Percentiles rank a stretch among this genome's conserved stretches.
phyloP scores from a whole-genome alignment of 2,888 invertebrate species.

The Brenthis hecate region DNA sequence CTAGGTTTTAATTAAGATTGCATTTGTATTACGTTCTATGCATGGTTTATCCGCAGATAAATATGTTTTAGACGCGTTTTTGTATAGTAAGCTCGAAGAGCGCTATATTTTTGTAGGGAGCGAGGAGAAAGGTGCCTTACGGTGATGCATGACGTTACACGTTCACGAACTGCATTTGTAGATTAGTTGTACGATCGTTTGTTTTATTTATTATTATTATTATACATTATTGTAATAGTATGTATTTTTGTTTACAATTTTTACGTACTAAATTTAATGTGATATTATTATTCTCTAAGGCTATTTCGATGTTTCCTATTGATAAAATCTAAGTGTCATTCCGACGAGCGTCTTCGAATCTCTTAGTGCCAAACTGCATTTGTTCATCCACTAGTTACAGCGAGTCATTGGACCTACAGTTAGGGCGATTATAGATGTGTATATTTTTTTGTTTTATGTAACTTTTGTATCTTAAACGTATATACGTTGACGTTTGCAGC shows the following conservation, averaged over 20 bases:
- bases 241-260: conserved; percentile 74
- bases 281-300: conserved; percentile 77
- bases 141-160: conserved; percentile 70
- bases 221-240: conserved; percentile 67
- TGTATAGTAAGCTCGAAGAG: conserved; percentile 43
- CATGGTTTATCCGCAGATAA: conserved; percentile 77
- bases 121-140: conserved; percentile 64
- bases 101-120: conserved; percentile 50
- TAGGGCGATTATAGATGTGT: conserved; percentile 47
- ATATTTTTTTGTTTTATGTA: conserved; percentile 73
- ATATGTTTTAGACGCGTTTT: conserved; percentile 67
- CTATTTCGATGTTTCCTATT: conserved; percentile 58
- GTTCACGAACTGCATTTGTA: conserved; percentile 77
- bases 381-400: conserved; percentile 49
- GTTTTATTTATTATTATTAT: conserved; percentile 72
- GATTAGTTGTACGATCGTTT: conserved; percentile 77
- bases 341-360: conserved; percentile 62
- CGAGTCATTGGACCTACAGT: neutral
- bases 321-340: conserved; percentile 63
- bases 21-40: conserved; percentile 57
- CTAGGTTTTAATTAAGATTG: conserved; percentile 59
- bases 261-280: conserved; percentile 77
- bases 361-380: conserved; percentile 78
- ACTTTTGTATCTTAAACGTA: conserved; percentile 72
- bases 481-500: conserved; percentile 51